These are phyloP conservation scores for Baryphthengus martii DNA, from an alignment of 2,113 vertebrate genomes.

Conservation along the genomic window DNA sequence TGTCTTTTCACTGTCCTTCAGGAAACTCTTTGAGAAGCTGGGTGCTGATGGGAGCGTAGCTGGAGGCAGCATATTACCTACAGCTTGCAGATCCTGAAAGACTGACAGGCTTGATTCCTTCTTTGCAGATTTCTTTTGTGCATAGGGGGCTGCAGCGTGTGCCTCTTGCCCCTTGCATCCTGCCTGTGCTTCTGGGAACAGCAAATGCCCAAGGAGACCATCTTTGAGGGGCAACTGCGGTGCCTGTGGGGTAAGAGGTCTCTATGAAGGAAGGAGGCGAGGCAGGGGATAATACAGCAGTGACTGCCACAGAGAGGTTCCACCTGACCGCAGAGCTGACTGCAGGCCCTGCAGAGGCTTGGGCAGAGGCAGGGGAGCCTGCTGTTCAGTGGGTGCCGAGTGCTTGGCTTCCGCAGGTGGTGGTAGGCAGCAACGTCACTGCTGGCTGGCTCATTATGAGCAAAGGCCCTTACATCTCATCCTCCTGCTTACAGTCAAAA, in stretches of 20 bases:
- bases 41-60: rapidly evolving
- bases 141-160: not conserved
- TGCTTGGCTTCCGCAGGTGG: not conserved
- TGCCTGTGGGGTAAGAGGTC: not conserved
- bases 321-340: not conserved
- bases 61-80: rapidly evolving
- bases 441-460: not conserved
- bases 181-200: not conserved
- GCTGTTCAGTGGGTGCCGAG: rapidly evolving
- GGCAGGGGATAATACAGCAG: not conserved
- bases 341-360: not conserved
- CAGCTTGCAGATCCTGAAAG: not conserved
- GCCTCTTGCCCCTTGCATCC: not conserved
- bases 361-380: not conserved
- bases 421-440: not conserved
- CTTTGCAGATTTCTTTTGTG: not conserved
- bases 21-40: not conserved
- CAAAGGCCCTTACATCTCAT: not conserved
- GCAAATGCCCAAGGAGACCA: too few relatives aligned
- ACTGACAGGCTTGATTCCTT: not conserved
- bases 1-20: not conserved
- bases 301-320: not conserved
- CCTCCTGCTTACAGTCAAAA: not conserved
- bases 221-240: rapidly evolving
- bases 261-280: not conserved